A percentile compares a stretch with the other conserved stretches of the same genome.
Evolutionary conservation across 2,797 vertebrate species (phyloP).

Genomic region (Pteropus rufus): DNA sequence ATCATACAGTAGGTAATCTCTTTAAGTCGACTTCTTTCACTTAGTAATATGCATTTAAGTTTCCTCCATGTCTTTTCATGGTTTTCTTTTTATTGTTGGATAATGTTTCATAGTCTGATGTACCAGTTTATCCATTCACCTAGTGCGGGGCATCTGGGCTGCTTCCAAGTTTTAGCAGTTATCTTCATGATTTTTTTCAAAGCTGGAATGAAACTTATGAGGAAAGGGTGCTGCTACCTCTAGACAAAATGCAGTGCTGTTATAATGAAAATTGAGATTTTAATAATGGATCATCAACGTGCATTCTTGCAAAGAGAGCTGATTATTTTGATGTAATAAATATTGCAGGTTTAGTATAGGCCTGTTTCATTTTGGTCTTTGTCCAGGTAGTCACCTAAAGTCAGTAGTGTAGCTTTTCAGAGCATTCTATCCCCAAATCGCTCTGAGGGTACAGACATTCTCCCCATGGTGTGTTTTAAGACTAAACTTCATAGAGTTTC

Average conservation of each 20-base stretch:
- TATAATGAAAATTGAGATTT: background rate
- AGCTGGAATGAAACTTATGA: background rate
- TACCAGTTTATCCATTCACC: background rate
- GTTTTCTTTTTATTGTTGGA: background rate
- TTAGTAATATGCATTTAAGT: background rate
- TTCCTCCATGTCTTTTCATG: background rate
- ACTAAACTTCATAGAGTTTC: background rate
- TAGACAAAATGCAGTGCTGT: too few relatives aligned
- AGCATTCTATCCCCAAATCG: too few relatives aligned
- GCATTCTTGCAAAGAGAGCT: background rate
- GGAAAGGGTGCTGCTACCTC: background rate
- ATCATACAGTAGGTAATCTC: fast-evolving
- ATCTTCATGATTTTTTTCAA: background rate
- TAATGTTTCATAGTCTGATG: background rate
- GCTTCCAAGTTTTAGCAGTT: background rate
- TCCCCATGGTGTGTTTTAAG: background rate
- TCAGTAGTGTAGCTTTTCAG: background rate
- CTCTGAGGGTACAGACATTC: background rate
- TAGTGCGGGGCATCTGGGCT: background rate
- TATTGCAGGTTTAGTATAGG: too few relatives aligned
- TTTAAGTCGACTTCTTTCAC: background rate
- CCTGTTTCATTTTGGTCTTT: background rate
- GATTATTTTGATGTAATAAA: background rate
- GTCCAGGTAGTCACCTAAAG: background rate
- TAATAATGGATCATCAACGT: background rate